These are phyloP conservation scores for Nasonia giraulti DNA, from an alignment of 1,140 invertebrate species.

Conservation along the genomic window DNA sequence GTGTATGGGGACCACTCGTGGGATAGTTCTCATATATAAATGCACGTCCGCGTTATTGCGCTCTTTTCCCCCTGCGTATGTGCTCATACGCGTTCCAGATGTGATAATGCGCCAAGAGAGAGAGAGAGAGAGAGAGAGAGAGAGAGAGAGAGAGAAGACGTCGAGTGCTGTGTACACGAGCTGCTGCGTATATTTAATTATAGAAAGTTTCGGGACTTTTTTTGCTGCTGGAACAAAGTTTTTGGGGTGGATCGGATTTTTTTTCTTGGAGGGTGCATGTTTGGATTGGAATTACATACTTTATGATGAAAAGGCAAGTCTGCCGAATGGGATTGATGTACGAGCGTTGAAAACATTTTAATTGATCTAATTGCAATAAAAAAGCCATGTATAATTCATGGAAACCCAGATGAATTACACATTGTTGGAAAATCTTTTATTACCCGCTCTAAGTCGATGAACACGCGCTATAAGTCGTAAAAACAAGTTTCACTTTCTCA, in stretches of 20 bases:
- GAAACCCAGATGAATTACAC: too few relatives aligned
- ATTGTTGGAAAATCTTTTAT: too few relatives aligned
- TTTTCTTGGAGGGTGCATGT: too few relatives aligned
- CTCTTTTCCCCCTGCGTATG: constrained; percentile 47
- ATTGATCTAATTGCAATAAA: too few relatives aligned
- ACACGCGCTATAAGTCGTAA: neutral
- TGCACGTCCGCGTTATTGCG: constrained; percentile 63
- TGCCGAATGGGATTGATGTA: too few relatives aligned
- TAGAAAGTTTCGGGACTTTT: constrained; percentile 29
- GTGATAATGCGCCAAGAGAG: neutral
- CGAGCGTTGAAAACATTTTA: too few relatives aligned
- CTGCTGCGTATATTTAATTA: constrained; percentile 53
- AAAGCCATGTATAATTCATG: too few relatives aligned
- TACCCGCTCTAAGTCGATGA: too few relatives aligned
- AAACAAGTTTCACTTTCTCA: constrained; percentile 22
- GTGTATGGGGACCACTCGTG: constrained; percentile 63
- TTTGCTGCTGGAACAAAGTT: too few relatives aligned
- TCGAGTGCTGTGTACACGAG: neutral
- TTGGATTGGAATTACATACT: too few relatives aligned
- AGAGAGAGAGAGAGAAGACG: neutral
- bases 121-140: neutral
- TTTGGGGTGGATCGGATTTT: too few relatives aligned
- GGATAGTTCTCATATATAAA: constrained; percentile 69
- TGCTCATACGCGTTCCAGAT: constrained; percentile 57
- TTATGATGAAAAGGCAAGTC: too few relatives aligned